These are phyloP conservation scores for Dryobates pubescens DNA, from an alignment of 2,797 vertebrate genomes.

Conservation along the genomic window DNA sequence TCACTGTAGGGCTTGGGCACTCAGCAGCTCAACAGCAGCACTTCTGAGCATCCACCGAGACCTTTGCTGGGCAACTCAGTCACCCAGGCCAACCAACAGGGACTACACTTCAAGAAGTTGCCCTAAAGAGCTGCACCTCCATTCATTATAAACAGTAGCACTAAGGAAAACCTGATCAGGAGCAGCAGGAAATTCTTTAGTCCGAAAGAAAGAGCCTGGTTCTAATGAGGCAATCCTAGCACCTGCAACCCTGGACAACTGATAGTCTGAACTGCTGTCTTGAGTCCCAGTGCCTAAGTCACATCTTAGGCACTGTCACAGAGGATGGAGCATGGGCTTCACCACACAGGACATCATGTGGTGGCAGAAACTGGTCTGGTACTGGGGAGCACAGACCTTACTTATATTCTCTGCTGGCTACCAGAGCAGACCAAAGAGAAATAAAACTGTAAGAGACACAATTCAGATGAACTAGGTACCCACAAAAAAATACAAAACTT, in stretches of 20 bases:
- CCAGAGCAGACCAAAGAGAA: background rate
- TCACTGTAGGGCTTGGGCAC: background rate
- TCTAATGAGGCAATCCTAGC: background rate
- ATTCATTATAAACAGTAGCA: background rate
- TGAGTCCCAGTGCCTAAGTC: background rate
- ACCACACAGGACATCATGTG: rapidly evolving
- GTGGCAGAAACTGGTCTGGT: background rate
- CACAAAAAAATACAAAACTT: background rate
- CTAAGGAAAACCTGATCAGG: background rate
- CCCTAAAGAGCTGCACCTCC: background rate
- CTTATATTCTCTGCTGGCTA: background rate
- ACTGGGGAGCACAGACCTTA: background rate
- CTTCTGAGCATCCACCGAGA: background rate
- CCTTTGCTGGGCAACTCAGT: background rate
- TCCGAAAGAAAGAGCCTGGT: background rate
- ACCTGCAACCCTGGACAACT: background rate
- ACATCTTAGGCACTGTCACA: background rate
- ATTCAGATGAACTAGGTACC: background rate
- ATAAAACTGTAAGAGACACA: background rate
- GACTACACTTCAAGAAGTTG: background rate
- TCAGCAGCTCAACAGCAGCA: background rate
- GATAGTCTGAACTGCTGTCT: background rate
- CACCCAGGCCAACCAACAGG: background rate
- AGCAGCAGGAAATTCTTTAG: background rate
- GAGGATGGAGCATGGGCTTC: background rate